Evolutionary conservation across 2,888 invertebrate genomes (phyloP), one percentile per base, ranked within the genome.

Genomic region (Tiliacea citrago): DNA sequence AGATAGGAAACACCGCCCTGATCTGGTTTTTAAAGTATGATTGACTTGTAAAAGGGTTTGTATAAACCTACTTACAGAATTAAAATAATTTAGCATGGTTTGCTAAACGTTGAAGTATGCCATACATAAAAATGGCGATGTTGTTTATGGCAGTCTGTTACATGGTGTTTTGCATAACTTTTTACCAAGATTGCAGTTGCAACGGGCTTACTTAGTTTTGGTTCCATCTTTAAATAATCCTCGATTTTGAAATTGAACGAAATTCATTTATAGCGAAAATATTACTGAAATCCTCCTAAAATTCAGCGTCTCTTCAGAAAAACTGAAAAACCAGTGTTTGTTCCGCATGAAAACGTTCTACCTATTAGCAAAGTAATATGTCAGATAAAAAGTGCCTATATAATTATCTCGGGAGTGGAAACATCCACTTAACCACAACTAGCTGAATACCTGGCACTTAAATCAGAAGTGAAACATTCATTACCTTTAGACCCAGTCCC

Each of bases 401-500:
- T 3, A 29, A 2, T 35, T 53, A 16, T 16, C 13, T n/a, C n/a
- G 9, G n/a, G 18, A 61, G 21, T 53, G 47, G 57, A 65, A 65
- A 65, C 68, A 68, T 68, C 63, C 45, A 61, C 63, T 62, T 58
- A 24, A 2, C 42, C 55, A 65, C 47, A 68, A 79, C 53, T 62
- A 75, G 57, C 42, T 10, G 24, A 35, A 73, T 65, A 60, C 60
- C 61, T 53, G 61, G 51, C 53, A 77, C 70, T 77, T 73, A 82
- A 81, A 68, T 82, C 68, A 63, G 16, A 69, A 75, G 66, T 63
- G 51, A 68, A 78, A 61, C 78, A 82, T 72, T 61, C 66, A 69
- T 82, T 82, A 82, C 68, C 53, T 66, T 70, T 51, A 70, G 75
- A 72, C 73, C 73, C 51, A 75, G 57, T 75, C 74, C 73, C 47